phyloP scores from a whole-genome alignment of 2,888 invertebrate species.

The Malacosoma neustria region DNA sequence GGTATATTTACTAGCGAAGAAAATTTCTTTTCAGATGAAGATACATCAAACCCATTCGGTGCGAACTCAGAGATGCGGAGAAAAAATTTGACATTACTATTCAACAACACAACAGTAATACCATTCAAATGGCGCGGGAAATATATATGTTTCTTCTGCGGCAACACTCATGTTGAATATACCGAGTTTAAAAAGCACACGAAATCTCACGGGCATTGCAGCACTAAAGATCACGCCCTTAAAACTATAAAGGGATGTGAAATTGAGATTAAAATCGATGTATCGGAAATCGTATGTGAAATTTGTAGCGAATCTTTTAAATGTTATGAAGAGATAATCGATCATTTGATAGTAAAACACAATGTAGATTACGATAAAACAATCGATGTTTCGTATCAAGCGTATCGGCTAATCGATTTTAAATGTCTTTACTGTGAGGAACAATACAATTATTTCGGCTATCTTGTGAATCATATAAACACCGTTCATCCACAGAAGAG shows the following conservation, averaged over 20 bases:
- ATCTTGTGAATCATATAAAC: slow-evolving; percentile 46
- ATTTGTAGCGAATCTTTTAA: slow-evolving; percentile 43
- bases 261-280: slow-evolving; percentile 49
- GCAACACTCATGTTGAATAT: slow-evolving; percentile 36
- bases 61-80: slow-evolving; percentile 41
- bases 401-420: slow-evolving; percentile 41
- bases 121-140: slow-evolving; percentile 62
- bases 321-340: slow-evolving; percentile 35
- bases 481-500: slow-evolving; percentile 37
- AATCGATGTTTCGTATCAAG: slow-evolving; percentile 39
- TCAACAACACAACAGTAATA: slow-evolving; percentile 54
- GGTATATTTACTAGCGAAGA: slow-evolving; percentile 22
- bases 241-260: slow-evolving; percentile 41
- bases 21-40: slow-evolving; percentile 8
- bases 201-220: slow-evolving; percentile 39
- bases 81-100: slow-evolving; percentile 54
- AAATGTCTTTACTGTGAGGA: slow-evolving; percentile 42
- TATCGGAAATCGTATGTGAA: slow-evolving; percentile 48
- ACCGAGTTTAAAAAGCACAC: slow-evolving; percentile 49
- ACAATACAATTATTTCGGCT: slow-evolving; percentile 40
- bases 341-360: slow-evolving; percentile 50
- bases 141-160: slow-evolving; percentile 56
- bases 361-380: slow-evolving; percentile 41
- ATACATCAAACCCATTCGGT: slow-evolving; percentile 2
- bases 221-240: slow-evolving; percentile 36